Percentiles rank a stretch among this genome's conserved stretches.
phyloP scores from a whole-genome alignment of 2,888 invertebrate species.

The Acanthococcus lagerstroemiae region DNA sequence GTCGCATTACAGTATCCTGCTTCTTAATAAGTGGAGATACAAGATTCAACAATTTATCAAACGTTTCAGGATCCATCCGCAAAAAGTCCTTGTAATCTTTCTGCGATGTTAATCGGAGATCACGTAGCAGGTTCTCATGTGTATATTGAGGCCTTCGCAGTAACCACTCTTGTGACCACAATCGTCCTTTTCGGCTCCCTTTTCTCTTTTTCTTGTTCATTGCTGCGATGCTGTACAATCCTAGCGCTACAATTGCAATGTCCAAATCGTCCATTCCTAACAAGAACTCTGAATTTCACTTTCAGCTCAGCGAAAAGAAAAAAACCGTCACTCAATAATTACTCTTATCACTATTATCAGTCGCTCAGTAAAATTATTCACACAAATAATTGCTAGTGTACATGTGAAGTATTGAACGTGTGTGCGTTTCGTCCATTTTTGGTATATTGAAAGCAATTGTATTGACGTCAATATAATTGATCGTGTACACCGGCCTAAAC shows the following conservation, averaged over 20 bases:
- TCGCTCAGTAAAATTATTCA: no score
- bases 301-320: no score
- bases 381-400: no score
- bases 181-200: not conserved
- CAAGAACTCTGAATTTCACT: no score
- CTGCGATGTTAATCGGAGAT: not conserved
- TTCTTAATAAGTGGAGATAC: not conserved
- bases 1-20: not conserved
- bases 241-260: not conserved
- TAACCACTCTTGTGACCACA: not conserved
- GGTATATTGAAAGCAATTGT: no score
- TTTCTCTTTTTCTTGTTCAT: not conserved
- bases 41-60: not conserved
- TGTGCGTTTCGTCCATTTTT: no score
- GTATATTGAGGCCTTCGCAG: not conserved
- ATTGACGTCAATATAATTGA: no score
- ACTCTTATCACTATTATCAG: no score
- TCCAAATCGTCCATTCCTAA: not conserved
- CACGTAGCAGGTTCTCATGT: not conserved
- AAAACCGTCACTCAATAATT: no score
- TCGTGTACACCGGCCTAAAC: no score
- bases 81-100: not conserved
- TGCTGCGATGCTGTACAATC: not conserved
- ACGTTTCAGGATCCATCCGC: not conserved
- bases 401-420: no score